Percentiles rank a stretch among this genome's conserved stretches.
Conservation (phyloP, 1,140 invertebrate species). For the Cotesia typhae region DNA sequence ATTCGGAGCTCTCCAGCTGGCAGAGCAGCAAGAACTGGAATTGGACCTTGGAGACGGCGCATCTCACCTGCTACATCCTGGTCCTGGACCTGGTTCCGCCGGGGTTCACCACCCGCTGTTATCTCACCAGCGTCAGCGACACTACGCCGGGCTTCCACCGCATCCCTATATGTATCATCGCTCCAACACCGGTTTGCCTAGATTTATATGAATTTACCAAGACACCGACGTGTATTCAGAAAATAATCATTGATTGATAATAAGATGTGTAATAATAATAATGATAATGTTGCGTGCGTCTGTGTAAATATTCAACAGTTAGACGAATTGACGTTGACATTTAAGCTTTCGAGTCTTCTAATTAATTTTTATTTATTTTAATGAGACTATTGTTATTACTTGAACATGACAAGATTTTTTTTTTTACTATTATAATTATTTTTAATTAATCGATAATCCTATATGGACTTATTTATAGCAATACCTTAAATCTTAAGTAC, state of each 20-base stretch:
- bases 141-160: slow-evolving; percentile 55
- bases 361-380: no score
- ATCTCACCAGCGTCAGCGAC: slow-evolving; percentile 59
- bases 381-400: background rate
- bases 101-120: slow-evolving; percentile 54
- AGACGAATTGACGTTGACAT: no score
- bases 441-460: slow-evolving; percentile 10
- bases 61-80: slow-evolving; percentile 66
- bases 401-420: no score
- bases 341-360: no score
- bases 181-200: slow-evolving; percentile 57
- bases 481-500: background rate
- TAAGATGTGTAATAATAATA: background rate
- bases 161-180: slow-evolving; percentile 60
- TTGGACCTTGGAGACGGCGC: slow-evolving; percentile 82
- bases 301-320: no score
- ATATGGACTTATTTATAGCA: background rate
- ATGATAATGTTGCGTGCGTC: background rate
- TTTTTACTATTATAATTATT: no score
- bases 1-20: slow-evolving; percentile 75
- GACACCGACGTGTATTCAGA: slow-evolving; percentile 9
- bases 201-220: slow-evolving; percentile 57
- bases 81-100: slow-evolving; percentile 50
- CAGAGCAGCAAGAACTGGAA: slow-evolving; percentile 71
- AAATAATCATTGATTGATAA: slow-evolving; percentile 1